Percentiles rank a stretch among this genome's conserved stretches.
phyloP scores from a whole-genome alignment of 2,888 invertebrate genomes.

The Mesoligia furuncula region DNA sequence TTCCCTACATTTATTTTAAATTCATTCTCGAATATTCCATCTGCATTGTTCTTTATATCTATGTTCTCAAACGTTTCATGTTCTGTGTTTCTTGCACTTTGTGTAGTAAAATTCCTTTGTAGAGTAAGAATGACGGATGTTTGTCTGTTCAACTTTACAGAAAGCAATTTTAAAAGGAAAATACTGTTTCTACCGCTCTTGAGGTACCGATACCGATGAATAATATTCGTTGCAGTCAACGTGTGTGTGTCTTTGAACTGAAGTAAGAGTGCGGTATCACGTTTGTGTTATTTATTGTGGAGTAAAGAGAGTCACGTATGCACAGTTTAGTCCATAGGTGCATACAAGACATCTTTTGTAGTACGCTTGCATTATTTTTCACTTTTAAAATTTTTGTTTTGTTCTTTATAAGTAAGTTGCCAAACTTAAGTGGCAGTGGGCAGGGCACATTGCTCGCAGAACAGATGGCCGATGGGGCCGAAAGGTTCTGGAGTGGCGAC shows the following conservation, averaged over 20 bases:
- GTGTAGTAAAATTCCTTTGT: conserved; percentile 36
- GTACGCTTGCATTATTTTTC: not conserved
- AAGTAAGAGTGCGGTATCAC: not conserved
- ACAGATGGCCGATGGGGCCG: no score
- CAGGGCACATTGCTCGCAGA: no score
- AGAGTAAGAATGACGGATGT: conserved; percentile 34
- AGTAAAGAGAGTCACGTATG: not conserved
- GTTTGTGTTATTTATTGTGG: conserved; percentile 3
- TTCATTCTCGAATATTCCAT: conserved; percentile 28
- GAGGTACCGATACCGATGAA: conserved; percentile 1
- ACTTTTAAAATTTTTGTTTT: not conserved
- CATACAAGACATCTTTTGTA: not conserved
- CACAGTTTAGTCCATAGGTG: not conserved
- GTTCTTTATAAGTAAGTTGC: not conserved
- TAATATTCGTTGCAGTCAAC: conserved; percentile 35
- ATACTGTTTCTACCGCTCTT: conserved; percentile 12
- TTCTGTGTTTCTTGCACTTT: conserved; percentile 20
- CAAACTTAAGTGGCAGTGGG: no score
- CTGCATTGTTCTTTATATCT: conserved; percentile 17
- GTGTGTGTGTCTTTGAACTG: conserved; percentile 8
- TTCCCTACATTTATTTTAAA: conserved; percentile 23
- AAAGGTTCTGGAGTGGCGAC: no score
- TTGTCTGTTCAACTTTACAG: conserved; percentile 37
- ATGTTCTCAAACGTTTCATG: conserved; percentile 10
- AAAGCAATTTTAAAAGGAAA: conserved; percentile 37